Conservation (phyloP, 2,797 vertebrate genomes). For the Acrocephalus scirpaceus region DNA sequence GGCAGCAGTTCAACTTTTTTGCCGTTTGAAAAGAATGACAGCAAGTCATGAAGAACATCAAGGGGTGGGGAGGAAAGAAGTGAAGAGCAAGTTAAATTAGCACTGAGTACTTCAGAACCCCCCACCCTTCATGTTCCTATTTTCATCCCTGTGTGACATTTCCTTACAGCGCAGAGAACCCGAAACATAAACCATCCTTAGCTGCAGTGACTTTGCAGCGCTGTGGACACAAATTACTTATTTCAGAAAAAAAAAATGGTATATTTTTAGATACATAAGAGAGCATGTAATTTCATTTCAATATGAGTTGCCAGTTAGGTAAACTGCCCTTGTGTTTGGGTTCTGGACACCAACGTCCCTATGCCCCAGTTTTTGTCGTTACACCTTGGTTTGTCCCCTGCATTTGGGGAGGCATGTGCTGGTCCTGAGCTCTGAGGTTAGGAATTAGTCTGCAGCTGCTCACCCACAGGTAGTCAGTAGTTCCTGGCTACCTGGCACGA, state of each 20-base stretch:
- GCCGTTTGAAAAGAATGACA: not conserved
- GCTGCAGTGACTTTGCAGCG: not conserved
- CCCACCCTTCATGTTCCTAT: not conserved
- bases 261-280: not conserved
- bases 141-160: not conserved
- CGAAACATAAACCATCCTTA: not conserved
- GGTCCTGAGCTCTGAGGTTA: not conserved
- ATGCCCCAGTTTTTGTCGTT: accelerated
- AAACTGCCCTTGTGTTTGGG: not conserved
- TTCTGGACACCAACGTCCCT: not conserved
- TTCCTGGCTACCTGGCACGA: not conserved
- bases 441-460: not conserved
- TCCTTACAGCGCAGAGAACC: not conserved
- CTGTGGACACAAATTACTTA: not conserved
- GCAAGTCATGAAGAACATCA: not conserved
- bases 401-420: not conserved
- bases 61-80: not conserved
- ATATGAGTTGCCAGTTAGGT: not conserved
- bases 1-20: not conserved
- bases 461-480: not conserved
- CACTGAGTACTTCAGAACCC: not conserved
- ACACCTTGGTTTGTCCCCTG: not conserved
- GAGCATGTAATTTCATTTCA: not conserved
- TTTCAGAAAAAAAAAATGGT: not conserved
- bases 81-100: not conserved